Evolutionary conservation across 53 echinoderm and acorn worm genomes (phyloP), one percentile per base, ranked within the genome.

Genomic region (Antedon mediterranea): DNA sequence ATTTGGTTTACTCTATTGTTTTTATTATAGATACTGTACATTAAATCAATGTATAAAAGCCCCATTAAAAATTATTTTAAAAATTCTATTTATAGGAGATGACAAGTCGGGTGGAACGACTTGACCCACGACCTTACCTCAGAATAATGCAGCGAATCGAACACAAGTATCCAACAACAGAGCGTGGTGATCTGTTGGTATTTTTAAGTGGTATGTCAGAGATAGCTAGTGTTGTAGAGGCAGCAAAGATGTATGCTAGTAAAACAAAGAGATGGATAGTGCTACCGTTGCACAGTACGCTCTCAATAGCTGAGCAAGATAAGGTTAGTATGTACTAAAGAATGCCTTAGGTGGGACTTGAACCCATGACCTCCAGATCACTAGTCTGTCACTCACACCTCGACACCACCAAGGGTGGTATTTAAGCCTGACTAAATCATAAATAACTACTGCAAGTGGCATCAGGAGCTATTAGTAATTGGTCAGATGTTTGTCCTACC

Each of bases 111-210:
- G 84, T 88, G 30, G 98, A 98, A 82, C 89, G 84, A 77, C 86
- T 98, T 74, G 92, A 98, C 73, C 90, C 98, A 32, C 77, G 98
- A 43, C 98, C 98, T 70, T 98, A 98, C 82, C 83, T 98, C 32
- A 86, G 98, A 71, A 98, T 98, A 80, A 93, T 98, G 92, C 98
- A 98, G 79, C 88, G 86, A 29, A 92, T 98, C 70, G 98, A 98
- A 76, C 88, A 93, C 81, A 98, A 93, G 85, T 98, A 98, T 78
- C 98, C 98, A 0, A 43, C 84, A 26, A 82, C 88, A 1, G 92
- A 98, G 83, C 81, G 98, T 75, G 98, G 98, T n/a, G 98, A 98
- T 76, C 78, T 98, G 57, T 80, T 98, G 32, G 76, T 98, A 32
- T 98, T 98, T 77, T 84, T 98, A 76, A 98, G 98, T 72, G 98